Evolutionary conservation across 2,888 invertebrate species (phyloP).

Genomic region (Vesta saturnalis): DNA sequence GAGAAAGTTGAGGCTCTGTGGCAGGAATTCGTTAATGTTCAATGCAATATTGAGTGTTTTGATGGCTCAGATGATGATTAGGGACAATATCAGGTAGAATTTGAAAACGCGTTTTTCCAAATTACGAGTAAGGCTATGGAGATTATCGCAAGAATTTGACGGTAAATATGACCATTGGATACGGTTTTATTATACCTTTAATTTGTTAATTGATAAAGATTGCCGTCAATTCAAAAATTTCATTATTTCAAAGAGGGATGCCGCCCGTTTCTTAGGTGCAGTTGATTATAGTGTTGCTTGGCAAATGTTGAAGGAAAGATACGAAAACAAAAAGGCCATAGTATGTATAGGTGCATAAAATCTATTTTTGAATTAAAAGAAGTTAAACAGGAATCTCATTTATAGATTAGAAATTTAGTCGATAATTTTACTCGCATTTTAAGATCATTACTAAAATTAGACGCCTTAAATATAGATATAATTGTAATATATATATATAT

Average conservation of each 20-base stretch:
- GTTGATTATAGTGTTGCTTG: neutral
- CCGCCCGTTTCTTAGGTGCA: neutral
- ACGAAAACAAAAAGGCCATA: neutral
- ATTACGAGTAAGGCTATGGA: neutral
- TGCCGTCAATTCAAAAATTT: neutral
- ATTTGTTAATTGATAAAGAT: constrained; percentile 4
- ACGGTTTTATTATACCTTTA: constrained; percentile 14
- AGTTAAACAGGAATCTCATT: neutral
- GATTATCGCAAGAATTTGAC: constrained; percentile 3
- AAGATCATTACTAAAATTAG: too few relatives aligned
- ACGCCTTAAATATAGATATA: too few relatives aligned
- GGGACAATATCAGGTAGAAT: neutral
- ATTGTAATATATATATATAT: too few relatives aligned
- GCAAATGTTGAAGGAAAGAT: neutral
- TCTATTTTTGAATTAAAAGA: neutral
- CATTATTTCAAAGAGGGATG: neutral
- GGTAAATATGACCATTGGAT: constrained; percentile 9
- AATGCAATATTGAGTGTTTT: neutral
- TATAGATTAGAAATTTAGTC: too few relatives aligned
- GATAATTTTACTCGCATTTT: too few relatives aligned
- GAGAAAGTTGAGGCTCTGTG: neutral
- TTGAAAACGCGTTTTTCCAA: neutral
- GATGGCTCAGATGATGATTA: neutral
- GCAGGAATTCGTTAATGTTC: neutral
- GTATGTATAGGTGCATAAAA: neutral